A percentile compares a stretch with the other conserved stretches of the same genome.
Evolutionary conservation across 2,888 invertebrate species (phyloP).

Genomic region (Camponotus fellah): DNA sequence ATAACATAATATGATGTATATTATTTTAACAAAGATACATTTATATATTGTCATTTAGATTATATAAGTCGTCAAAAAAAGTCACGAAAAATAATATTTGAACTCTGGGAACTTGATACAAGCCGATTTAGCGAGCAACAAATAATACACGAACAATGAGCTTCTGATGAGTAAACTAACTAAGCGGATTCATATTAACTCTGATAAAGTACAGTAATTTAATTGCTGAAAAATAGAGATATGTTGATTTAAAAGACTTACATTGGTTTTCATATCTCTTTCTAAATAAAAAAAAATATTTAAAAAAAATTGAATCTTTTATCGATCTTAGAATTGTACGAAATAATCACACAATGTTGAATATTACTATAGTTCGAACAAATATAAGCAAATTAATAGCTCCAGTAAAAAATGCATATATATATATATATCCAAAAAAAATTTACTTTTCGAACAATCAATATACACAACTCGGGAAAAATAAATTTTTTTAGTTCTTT

Average conservation of each 20-base stretch:
- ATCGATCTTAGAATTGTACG: background rate
- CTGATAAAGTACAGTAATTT: background rate
- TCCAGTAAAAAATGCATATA: too few species aligned
- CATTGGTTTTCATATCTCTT: background rate
- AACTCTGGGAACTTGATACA: background rate
- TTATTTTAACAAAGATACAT: background rate
- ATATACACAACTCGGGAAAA: background rate
- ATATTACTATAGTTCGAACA: background rate
- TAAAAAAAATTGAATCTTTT: background rate
- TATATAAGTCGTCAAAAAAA: background rate
- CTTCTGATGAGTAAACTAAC: background rate
- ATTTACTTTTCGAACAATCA: background rate
- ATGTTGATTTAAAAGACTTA: background rate
- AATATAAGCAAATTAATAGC: too few species aligned
- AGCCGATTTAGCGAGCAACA: background rate
- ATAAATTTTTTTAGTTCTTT: too few species aligned
- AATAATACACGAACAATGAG: conserved; percentile 4
- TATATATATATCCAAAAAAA: background rate
- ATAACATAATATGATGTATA: background rate
- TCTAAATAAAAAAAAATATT: background rate
- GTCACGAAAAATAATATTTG: background rate
- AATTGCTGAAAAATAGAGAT: background rate
- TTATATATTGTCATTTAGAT: background rate
- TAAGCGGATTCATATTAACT: background rate
- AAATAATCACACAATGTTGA: background rate